Evolutionary conservation across 2,113 vertebrate species (phyloP).

Genomic region (Hiodon alosoides): DNA sequence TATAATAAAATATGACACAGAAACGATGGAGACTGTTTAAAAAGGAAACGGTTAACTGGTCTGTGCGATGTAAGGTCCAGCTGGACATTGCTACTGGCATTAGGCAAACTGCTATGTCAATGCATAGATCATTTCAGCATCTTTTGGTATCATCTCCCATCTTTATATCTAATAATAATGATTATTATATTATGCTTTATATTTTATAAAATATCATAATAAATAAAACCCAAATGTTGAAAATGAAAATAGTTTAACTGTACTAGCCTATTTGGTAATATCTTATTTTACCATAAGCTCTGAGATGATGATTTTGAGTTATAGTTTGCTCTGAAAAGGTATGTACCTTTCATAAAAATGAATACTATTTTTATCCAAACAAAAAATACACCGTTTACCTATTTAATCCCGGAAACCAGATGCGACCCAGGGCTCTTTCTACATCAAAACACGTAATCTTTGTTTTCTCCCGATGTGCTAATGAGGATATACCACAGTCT

Average conservation of each 20-base stretch:
- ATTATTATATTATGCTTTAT: background rate
- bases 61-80: slow-evolving; percentile 1
- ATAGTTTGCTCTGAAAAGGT: too few species aligned
- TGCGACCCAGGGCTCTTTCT: background rate
- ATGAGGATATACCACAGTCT: background rate
- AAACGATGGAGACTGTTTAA: slow-evolving; percentile 64
- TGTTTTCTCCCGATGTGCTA: background rate
- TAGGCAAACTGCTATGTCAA: background rate
- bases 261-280: background rate
- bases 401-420: background rate
- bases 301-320: background rate
- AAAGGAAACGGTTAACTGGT: too few species aligned
- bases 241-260: background rate
- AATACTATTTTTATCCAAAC: too few species aligned
- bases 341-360: too few species aligned
- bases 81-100: background rate
- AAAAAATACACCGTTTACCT: too few species aligned
- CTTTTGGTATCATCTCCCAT: too few species aligned
- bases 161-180: background rate
- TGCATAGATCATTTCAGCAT: background rate
- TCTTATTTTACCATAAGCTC: background rate
- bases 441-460: background rate
- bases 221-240: background rate
- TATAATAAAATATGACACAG: slow-evolving; percentile 76
- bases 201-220: background rate